A percentile compares a stretch with the other conserved stretches of the same genome.
Evolutionary conservation across 64 coral and sea anemone species (phyloP).

Genomic region (Montipora efflorescens): DNA sequence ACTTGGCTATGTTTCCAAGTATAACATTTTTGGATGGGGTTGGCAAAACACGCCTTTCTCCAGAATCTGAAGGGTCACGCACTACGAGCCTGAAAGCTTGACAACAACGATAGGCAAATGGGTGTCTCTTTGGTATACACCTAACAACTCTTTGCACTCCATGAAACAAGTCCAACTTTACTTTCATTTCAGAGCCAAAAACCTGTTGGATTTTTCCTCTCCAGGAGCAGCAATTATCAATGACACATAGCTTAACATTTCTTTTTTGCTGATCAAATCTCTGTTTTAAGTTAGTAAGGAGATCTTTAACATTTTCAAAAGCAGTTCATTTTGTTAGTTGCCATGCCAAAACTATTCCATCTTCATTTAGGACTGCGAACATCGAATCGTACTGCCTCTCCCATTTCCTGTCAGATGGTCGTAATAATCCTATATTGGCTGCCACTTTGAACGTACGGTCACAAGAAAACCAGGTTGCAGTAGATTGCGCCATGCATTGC

Average conservation of each 20-base stretch:
- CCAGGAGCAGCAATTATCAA: conserved; percentile 55
- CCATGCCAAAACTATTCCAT: conserved; percentile 15
- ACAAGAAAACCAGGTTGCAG: conserved; percentile 65
- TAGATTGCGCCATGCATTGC: conserved; percentile 22
- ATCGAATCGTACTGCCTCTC: conserved; percentile 73
- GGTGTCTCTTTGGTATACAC: conserved; percentile 56
- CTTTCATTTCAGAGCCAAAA: conserved; percentile 44
- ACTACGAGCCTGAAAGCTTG: conserved; percentile 53
- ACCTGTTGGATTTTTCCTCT: conserved; percentile 30
- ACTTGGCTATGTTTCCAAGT: conserved; percentile 16
- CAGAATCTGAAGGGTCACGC: conserved; percentile 36
- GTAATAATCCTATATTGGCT: conserved; percentile 45
- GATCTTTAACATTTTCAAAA: conserved; percentile 33
- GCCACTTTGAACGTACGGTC: conserved; percentile 80
- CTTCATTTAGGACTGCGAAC: conserved; percentile 6
- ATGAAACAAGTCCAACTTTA: conserved; percentile 48
- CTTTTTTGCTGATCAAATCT: conserved; percentile 39
- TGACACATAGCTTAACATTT: conserved; percentile 49
- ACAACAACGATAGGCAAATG: conserved; percentile 50
- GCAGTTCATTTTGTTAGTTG: not conserved
- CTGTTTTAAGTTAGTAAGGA: conserved; percentile 10
- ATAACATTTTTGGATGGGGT: conserved; percentile 54
- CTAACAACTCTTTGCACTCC: conserved; percentile 17
- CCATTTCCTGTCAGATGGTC: conserved; percentile 60
- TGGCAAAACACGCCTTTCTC: conserved; percentile 38